Evolutionary conservation across 2,888 invertebrate genomes (phyloP).

Genomic region (Oeneis ivallda): DNA sequence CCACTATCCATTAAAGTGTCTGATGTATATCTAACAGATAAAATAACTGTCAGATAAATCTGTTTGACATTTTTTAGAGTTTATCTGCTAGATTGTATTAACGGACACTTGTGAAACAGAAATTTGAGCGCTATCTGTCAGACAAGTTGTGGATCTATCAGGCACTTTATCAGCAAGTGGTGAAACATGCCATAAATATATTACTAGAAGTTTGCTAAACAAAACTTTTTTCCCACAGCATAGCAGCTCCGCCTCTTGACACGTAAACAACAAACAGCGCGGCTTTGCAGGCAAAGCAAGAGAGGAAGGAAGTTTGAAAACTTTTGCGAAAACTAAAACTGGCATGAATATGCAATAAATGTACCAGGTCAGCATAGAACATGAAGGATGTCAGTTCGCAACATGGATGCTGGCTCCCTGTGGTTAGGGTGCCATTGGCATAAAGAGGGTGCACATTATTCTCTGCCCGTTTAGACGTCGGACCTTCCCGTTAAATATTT

Average conservation of each 20-base stretch:
- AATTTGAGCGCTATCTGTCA: too few relatives aligned
- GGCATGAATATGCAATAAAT: conserved; percentile 78
- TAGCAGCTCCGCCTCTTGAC: neutral
- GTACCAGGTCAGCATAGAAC: conserved; percentile 67
- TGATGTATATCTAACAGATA: too few relatives aligned
- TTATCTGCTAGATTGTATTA: too few relatives aligned
- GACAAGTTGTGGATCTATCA: too few relatives aligned
- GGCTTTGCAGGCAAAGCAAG: neutral
- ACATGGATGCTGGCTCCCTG: conserved; percentile 70
- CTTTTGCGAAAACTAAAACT: conserved; percentile 65
- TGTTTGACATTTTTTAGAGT: too few relatives aligned
- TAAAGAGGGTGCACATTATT: conserved; percentile 35
- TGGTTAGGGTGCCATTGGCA: conserved; percentile 55
- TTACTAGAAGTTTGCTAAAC: neutral
- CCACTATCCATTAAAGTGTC: too few relatives aligned
- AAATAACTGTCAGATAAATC: too few relatives aligned
- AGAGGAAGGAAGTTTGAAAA: too few relatives aligned
- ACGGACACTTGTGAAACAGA: too few relatives aligned
- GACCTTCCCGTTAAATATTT: conserved; percentile 37
- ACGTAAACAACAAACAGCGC: conserved; percentile 7
- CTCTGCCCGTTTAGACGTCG: conserved; percentile 22
- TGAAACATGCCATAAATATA: too few relatives aligned
- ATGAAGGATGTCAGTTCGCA: conserved; percentile 64
- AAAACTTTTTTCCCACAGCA: neutral
- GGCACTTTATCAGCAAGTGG: too few relatives aligned